phyloP scores from a whole-genome alignment of 2,113 vertebrate species.

The Ptilorrhoa leucosticta region DNA sequence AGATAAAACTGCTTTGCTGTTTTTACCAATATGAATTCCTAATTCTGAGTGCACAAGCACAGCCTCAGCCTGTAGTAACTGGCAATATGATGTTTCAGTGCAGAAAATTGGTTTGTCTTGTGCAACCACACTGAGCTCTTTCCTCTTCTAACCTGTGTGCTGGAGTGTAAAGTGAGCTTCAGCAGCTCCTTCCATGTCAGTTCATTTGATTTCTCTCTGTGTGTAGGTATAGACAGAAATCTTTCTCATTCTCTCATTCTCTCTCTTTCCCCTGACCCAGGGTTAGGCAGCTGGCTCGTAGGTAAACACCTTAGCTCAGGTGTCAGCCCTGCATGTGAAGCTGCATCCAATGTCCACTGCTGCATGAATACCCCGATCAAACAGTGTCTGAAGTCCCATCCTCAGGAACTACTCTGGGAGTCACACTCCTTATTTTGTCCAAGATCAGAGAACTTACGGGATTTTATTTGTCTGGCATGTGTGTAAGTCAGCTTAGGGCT shows the following conservation, averaged over 20 bases:
- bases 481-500: neutral
- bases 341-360: neutral
- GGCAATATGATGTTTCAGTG: neutral
- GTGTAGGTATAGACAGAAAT: neutral
- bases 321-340: neutral
- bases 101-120: neutral
- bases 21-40: neutral
- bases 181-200: neutral
- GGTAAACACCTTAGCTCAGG: neutral
- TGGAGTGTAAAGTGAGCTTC: neutral
- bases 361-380: rapidly evolving
- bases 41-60: neutral
- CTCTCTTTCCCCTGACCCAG: neutral
- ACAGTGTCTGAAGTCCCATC: neutral
- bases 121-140: neutral
- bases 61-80: neutral
- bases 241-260: neutral
- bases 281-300: neutral
- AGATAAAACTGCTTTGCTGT: neutral
- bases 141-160: neutral
- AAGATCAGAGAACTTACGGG: neutral
- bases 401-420: neutral
- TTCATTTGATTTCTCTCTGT: neutral
- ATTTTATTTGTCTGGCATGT: neutral
- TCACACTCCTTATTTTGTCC: neutral